Conservation (phyloP, 2,888 invertebrate species). For the Standfussiana lucernea region DNA sequence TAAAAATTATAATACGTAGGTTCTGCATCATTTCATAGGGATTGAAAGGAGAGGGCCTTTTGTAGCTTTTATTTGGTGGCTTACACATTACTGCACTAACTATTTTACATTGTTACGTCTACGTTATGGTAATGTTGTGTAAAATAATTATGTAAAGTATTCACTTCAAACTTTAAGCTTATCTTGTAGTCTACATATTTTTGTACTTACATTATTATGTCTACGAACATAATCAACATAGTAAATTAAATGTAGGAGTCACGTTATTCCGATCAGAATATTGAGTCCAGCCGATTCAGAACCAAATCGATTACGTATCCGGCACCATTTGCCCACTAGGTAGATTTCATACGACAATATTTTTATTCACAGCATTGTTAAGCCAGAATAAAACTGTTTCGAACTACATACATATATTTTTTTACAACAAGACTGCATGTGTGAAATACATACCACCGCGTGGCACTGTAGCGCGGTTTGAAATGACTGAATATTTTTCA, state of each 20-base stretch:
- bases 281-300: not conserved
- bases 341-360: not conserved
- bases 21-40: not conserved
- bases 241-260: not conserved
- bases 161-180: slow-evolving; percentile 16
- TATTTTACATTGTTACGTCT: not conserved
- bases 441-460: too few species aligned
- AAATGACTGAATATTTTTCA: not conserved
- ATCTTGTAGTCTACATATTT: slow-evolving; percentile 8
- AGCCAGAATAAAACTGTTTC: not conserved
- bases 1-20: not conserved
- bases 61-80: not conserved
- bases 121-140: slow-evolving; percentile 6
- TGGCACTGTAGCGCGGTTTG: not conserved
- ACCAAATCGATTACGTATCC: not conserved
- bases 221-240: not conserved
- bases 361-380: not conserved
- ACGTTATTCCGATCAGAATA: not conserved
- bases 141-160: slow-evolving; percentile 3
- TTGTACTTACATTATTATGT: not conserved
- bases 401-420: too few species aligned
- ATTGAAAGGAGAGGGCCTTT: not conserved
- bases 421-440: too few species aligned
- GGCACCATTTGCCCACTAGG: not conserved
- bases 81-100: slow-evolving; percentile 4